Percentiles rank a stretch among this genome's conserved stretches.
These are phyloP conservation scores for Ranitomeya variabilis DNA, from an alignment of 2,113 vertebrate species.

Conservation along the genomic window DNA sequence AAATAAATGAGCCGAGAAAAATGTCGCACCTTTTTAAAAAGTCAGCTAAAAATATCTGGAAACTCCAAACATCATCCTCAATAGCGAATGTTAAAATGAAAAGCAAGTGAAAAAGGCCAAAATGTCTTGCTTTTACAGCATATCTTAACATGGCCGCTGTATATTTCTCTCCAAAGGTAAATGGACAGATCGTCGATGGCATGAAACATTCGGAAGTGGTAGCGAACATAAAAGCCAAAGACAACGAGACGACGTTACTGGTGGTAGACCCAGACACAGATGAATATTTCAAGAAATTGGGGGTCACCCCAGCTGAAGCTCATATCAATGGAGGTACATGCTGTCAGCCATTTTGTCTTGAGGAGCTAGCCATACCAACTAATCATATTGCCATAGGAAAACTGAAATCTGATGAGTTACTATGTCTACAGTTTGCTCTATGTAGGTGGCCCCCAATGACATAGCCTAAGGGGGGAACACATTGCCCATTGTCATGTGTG, in stretches of 20 bases:
- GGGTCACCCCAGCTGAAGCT: conserved; percentile 76
- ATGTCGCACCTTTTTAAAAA: too few species aligned
- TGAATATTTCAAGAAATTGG: conserved; percentile 82
- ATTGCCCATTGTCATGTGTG: too few species aligned
- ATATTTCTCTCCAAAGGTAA: conserved; percentile 75
- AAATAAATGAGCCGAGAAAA: too few species aligned
- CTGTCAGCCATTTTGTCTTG: not conserved
- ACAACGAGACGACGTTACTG: conserved; percentile 79
- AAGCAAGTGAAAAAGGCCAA: too few species aligned
- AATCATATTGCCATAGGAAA: not conserved
- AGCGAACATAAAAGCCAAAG: conserved; percentile 78
- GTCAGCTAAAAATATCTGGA: too few species aligned
- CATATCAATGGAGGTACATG: conserved; percentile 78
- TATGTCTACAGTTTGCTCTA: not conserved
- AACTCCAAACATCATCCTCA: too few species aligned
- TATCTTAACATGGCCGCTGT: too few species aligned
- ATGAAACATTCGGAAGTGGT: conserved; percentile 90
- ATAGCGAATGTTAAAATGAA: too few species aligned
- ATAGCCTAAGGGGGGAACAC: too few species aligned
- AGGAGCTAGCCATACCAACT: not conserved
- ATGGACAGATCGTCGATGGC: conserved; percentile 80
- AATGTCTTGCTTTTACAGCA: too few species aligned
- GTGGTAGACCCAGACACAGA: conserved; percentile 89
- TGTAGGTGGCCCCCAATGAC: too few species aligned
- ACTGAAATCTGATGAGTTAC: not conserved